phyloP scores from a whole-genome alignment of 2,888 invertebrate species.

The Prosopocoilus inquinatus region DNA sequence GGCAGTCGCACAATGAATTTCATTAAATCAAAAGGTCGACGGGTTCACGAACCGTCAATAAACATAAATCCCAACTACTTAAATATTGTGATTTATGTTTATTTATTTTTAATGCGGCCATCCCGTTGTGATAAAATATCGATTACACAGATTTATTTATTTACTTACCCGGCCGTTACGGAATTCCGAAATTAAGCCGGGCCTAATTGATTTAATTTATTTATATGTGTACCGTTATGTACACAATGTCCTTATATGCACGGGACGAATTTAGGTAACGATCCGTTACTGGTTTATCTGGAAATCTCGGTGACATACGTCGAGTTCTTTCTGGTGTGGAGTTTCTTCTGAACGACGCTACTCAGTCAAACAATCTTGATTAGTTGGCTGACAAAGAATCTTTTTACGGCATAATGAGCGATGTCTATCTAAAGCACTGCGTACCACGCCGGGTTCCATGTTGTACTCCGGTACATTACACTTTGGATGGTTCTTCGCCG shows the following conservation, averaged over 20 bases:
- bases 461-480: too few species aligned
- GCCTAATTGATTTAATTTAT: too few species aligned
- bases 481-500: too few species aligned
- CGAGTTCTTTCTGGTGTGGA: constrained; percentile 14
- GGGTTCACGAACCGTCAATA: constrained; percentile 16
- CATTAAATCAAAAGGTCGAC: constrained; percentile 1
- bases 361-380: constrained; percentile 23
- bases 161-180: constrained; percentile 10
- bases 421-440: constrained; percentile 24
- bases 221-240: too few species aligned
- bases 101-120: constrained; percentile 10
- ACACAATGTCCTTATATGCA: too few species aligned
- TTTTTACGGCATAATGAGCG: constrained; percentile 25
- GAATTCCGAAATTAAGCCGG: too few species aligned
- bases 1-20: neutral
- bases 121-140: too few species aligned
- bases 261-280: constrained; percentile 6
- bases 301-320: constrained; percentile 21
- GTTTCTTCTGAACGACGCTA: constrained; percentile 6
- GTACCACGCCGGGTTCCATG: constrained; percentile 1
- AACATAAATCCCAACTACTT: constrained; percentile 19
- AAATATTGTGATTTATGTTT: constrained; percentile 22
- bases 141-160: neutral
- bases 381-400: constrained; percentile 23
- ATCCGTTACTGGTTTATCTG: constrained; percentile 19